phyloP scores from a whole-genome alignment of 1,140 invertebrate genomes.

The Pachyrhynchus sulphureomaculatus region DNA sequence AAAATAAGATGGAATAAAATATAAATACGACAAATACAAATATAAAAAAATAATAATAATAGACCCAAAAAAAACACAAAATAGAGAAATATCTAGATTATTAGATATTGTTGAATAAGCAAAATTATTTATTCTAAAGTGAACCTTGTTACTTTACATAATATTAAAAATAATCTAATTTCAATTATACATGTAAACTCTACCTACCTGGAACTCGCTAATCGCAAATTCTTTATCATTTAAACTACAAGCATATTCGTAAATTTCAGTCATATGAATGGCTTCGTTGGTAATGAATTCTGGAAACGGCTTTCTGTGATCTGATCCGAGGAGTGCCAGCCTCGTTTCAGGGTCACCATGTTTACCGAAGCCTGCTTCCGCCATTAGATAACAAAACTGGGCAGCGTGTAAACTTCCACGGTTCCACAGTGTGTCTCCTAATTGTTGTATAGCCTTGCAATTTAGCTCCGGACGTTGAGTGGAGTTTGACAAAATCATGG shows the following conservation, averaged over 20 bases:
- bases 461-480: slow-evolving; percentile 78
- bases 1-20: too few species aligned
- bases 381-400: slow-evolving; percentile 92
- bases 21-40: too few species aligned
- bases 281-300: slow-evolving; percentile 80
- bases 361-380: slow-evolving; percentile 65
- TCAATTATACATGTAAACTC: too few species aligned
- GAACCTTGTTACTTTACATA: too few species aligned
- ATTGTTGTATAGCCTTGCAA: slow-evolving; percentile 76
- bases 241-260: slow-evolving; percentile 87
- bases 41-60: too few species aligned
- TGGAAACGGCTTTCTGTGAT: slow-evolving; percentile 61
- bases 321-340: slow-evolving; percentile 78
- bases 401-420: slow-evolving; percentile 81
- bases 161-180: too few species aligned
- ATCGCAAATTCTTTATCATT: slow-evolving; percentile 74
- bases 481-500: slow-evolving; percentile 90
- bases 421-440: slow-evolving; percentile 69
- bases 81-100: neutral
- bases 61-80: too few species aligned
- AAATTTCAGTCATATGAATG: slow-evolving; percentile 92
- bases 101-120: too few species aligned
- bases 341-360: slow-evolving; percentile 62
- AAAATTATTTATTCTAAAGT: too few species aligned
- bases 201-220: slow-evolving; percentile 66